These are phyloP conservation scores for Sycophila sp. DNA, from an alignment of 1,140 invertebrate species.

Conservation along the genomic window DNA sequence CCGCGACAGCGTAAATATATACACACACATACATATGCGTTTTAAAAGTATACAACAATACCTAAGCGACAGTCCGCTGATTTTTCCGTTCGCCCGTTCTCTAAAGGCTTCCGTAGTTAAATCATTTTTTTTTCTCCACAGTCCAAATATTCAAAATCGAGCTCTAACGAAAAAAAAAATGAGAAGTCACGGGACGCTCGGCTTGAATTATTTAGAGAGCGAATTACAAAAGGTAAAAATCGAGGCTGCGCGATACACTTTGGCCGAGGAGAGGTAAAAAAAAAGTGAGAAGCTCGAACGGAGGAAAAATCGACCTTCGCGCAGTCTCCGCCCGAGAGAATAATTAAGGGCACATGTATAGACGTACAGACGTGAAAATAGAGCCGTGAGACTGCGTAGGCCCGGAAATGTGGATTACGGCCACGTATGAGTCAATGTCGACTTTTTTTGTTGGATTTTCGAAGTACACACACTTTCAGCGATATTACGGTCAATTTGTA, in stretches of 20 bases:
- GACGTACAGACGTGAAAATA: background rate
- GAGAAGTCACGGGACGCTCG: too few relatives aligned
- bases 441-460: background rate
- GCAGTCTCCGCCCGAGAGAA: background rate
- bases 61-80: too few relatives aligned
- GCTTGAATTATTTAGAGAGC: background rate
- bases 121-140: too few relatives aligned
- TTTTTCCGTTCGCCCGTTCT: too few relatives aligned
- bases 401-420: background rate
- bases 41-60: background rate
- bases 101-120: too few relatives aligned
- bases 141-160: too few relatives aligned
- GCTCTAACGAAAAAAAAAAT: background rate
- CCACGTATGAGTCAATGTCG: background rate
- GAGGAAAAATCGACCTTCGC: slow-evolving; percentile 10
- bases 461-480: background rate
- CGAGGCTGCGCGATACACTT: background rate
- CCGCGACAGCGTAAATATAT: too few relatives aligned
- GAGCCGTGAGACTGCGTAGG: background rate
- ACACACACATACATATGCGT: too few relatives aligned
- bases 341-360: background rate
- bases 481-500: background rate
- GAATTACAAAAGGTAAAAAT: background rate
- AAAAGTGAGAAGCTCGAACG: background rate
- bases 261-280: background rate